Evolutionary conservation across 2,113 vertebrate genomes (phyloP), one percentile per base, ranked within the genome.

Genomic region (Otis tarda): DNA sequence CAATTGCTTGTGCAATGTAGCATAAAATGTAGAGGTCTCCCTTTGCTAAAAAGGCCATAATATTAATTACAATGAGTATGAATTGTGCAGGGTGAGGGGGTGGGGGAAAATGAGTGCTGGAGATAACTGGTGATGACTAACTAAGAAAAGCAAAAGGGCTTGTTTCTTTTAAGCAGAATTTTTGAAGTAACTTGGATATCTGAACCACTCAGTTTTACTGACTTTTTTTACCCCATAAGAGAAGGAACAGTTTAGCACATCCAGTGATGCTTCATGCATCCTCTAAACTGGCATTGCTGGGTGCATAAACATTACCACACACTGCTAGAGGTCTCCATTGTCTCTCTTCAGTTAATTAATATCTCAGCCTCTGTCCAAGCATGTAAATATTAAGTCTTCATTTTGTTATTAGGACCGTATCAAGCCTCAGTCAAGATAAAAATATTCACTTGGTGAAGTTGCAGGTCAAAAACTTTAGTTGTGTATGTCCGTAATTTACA

Each of bases 1-100:
- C 98, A 99, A 99, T 98, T 98, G 98, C 97, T 98, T 97, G 98
- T 98, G 98, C 98, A 98, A 98, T 98, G 98, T 98, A 98, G 98
- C 98, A 98, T 98, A 98, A 98, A 98, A 98, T 98, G 98, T 98
- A 97, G 97, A 97, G 96, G 97, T 98, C 97, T 98, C 97, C 95
- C 97, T 97, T 98, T 98, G 98, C 97, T 96, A 97, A 98, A 98
- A 97, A 97, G 97, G 97, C 97, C 97, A 98, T 98, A 98, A 98
- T 98, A 98, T 98, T 98, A 98, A 98, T 98, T 98, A 98, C 98
- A 98, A 98, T 97, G 98, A 98, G 96, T 95, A 97, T 94, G 97
- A 98, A 98, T 97, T 53, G 87, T 94, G 95, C 80, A 97, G 97
- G 96, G 97, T 96, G 95, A 96, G 88, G 60, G 80, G 86, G 89